Evolutionary conservation across 2,888 invertebrate genomes (phyloP).

Genomic region (Rhogogaster chlorosoma): DNA sequence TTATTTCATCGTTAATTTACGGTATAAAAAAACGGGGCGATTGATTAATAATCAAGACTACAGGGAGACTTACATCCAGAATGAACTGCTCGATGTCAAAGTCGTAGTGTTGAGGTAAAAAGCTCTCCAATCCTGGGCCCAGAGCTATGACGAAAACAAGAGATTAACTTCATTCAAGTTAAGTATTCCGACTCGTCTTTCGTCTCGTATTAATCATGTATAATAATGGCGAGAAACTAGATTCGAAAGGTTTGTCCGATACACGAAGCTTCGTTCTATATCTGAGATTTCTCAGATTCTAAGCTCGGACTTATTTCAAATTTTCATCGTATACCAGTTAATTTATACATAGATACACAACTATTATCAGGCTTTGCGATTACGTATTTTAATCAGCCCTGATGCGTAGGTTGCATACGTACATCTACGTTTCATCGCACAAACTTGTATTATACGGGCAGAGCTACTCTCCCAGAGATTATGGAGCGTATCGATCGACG

Average conservation of each 20-base stretch:
- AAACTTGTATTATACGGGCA: neutral
- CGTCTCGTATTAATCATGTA: neutral
- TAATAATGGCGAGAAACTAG: neutral
- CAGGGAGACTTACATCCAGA: slow-evolving; percentile 74
- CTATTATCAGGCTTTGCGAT: neutral
- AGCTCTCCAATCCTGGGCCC: slow-evolving; percentile 63
- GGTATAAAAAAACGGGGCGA: neutral
- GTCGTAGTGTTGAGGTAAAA: slow-evolving; percentile 68
- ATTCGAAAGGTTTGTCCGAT: neutral
- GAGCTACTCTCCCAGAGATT: slow-evolving; percentile 18
- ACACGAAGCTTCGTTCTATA: neutral
- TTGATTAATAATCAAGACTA: neutral
- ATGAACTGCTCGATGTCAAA: slow-evolving; percentile 75
- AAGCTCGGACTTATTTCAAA: neutral
- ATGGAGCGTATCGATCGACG: slow-evolving; percentile 21
- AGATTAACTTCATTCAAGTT: slow-evolving; percentile 32
- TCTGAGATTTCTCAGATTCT: neutral
- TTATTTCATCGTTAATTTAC: neutral
- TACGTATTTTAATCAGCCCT: neutral
- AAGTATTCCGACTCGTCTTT: neutral
- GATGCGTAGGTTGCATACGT: neutral
- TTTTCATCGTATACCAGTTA: neutral
- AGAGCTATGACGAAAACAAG: slow-evolving; percentile 69
- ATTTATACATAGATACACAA: neutral
- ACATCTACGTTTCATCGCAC: neutral